These are phyloP conservation scores for Sphyrna mokarran DNA, from an alignment of 2,113 vertebrate species.

Conservation along the genomic window DNA sequence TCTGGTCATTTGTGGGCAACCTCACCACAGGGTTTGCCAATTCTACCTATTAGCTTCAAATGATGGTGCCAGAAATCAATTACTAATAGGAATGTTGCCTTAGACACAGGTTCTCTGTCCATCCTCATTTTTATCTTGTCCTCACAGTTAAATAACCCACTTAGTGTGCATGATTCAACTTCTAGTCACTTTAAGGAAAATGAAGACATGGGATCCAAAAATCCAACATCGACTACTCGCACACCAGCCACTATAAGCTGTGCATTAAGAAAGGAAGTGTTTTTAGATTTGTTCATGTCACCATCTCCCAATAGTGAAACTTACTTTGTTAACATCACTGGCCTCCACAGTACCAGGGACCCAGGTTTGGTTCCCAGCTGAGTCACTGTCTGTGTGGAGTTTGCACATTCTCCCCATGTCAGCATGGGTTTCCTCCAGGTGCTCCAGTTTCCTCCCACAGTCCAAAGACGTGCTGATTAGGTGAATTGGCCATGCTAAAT, in stretches of 20 bases:
- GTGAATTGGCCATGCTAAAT: too few relatives aligned
- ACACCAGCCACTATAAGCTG: neutral
- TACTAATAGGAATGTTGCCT: neutral
- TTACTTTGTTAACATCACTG: too few relatives aligned
- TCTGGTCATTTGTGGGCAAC: neutral
- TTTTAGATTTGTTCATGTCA: neutral
- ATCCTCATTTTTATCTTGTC: neutral
- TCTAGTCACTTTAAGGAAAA: neutral
- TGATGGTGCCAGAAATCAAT: neutral
- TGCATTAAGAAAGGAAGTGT: neutral
- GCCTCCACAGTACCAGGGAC: neutral
- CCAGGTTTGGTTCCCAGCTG: too few relatives aligned
- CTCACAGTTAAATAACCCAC: neutral
- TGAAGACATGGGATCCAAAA: neutral
- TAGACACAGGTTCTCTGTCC: neutral
- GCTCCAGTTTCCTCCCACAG: too few relatives aligned
- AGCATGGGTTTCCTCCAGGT: too few relatives aligned
- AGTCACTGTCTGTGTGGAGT: too few relatives aligned
- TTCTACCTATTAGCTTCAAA: neutral
- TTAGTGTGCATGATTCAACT: neutral
- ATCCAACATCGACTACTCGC: neutral
- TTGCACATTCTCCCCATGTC: too few relatives aligned
- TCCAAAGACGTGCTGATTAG: too few relatives aligned
- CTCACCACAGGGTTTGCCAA: neutral
- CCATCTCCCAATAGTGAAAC: neutral